Percentiles rank a stretch among this genome's conserved stretches.
These are phyloP conservation scores for Geopemphigus sp. DNA, from an alignment of 1,140 invertebrate species.

Conservation along the genomic window DNA sequence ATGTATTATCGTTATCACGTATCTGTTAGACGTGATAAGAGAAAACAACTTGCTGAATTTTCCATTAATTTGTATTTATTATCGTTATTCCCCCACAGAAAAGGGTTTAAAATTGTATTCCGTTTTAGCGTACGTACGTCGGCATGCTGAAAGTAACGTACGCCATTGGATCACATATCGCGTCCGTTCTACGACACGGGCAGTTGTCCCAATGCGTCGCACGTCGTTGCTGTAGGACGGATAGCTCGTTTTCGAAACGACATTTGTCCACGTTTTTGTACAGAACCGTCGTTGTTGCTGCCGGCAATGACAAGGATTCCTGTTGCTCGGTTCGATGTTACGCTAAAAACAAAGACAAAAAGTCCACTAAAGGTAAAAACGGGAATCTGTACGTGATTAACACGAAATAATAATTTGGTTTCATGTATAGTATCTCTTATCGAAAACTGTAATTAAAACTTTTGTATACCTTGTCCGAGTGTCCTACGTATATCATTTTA, in stretches of 20 bases:
- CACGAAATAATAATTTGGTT: no score
- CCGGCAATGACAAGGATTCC: no score
- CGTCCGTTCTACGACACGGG: background rate
- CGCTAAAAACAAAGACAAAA: constrained; percentile 53
- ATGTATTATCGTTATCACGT: background rate
- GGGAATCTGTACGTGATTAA: background rate
- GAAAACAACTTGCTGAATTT: background rate
- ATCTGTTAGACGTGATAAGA: background rate
- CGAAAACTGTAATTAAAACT: no score
- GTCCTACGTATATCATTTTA: no score
- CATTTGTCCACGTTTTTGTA: background rate
- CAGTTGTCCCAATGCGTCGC: background rate
- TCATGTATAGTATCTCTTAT: no score
- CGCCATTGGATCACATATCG: background rate
- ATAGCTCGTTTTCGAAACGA: background rate
- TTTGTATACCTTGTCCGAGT: no score
- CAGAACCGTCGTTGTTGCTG: background rate
- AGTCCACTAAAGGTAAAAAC: constrained; percentile 51
- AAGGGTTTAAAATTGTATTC: no score
- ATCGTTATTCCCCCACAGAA: no score
- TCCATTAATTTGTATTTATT: no score
- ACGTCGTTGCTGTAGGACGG: background rate
- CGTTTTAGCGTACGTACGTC: no score
- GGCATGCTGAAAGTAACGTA: background rate
- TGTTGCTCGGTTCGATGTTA: constrained; percentile 42